These are phyloP conservation scores for Apantesis nais DNA, from an alignment of 2,888 invertebrate species.

Conservation along the genomic window DNA sequence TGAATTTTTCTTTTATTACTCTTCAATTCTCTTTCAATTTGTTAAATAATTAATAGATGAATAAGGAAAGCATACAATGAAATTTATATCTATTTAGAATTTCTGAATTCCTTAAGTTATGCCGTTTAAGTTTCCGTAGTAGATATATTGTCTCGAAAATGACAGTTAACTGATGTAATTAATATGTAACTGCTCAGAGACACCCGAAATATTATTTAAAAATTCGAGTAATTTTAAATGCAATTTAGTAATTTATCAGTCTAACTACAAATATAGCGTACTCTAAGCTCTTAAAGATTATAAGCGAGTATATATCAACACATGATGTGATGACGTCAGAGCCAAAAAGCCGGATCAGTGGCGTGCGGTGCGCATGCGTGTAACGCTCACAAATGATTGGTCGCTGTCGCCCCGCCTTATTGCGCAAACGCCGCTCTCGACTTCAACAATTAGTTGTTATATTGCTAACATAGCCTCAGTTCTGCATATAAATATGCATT, in stretches of 20 bases:
- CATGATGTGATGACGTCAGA: conserved; percentile 39
- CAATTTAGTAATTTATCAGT: background rate
- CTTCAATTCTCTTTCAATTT: too few relatives aligned
- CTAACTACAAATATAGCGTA: background rate
- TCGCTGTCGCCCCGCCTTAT: conserved; percentile 73
- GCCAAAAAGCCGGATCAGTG: conserved; percentile 48
- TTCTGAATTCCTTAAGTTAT: background rate
- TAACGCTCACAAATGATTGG: conserved; percentile 69
- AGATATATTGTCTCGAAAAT: background rate
- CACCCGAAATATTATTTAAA: background rate
- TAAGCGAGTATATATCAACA: conserved; percentile 13
- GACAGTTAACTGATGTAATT: background rate
- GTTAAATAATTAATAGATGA: background rate
- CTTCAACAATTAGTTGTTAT: conserved; percentile 45
- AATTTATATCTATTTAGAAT: background rate
- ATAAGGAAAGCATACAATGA: background rate
- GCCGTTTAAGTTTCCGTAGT: background rate
- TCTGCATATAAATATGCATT: conserved; percentile 20
- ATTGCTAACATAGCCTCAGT: conserved; percentile 14
- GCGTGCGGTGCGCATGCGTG: conserved; percentile 63
- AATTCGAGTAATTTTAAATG: background rate
- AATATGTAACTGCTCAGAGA: background rate
- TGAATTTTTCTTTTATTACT: background rate
- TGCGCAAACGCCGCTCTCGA: conserved; percentile 54
- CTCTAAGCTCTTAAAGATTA: conserved; percentile 4